Conservation (phyloP, 2,113 vertebrate species). For the Chroicocephalus ridibundus region DNA sequence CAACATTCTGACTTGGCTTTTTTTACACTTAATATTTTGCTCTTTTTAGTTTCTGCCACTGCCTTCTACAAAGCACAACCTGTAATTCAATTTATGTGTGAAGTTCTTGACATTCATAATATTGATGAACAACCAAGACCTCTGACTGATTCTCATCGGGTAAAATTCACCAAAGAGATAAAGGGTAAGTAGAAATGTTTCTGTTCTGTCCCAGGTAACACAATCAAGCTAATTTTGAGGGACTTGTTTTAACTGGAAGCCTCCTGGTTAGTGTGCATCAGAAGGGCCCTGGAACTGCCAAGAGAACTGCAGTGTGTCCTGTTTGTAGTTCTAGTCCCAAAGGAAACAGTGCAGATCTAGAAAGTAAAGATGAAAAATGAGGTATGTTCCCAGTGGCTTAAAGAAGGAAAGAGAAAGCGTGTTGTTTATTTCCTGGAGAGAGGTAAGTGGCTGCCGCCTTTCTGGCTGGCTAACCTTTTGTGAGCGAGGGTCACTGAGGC, state of each 20-base stretch:
- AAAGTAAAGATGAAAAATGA: not conserved
- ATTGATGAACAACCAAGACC: slow-evolving; percentile 98
- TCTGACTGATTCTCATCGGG: slow-evolving; percentile 97
- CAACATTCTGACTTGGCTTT: not conserved
- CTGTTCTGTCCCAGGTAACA: not conserved
- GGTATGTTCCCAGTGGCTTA: not conserved
- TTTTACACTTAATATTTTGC: not conserved
- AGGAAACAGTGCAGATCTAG: not conserved
- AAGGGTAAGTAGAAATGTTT: slow-evolving; percentile 83
- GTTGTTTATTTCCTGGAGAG: not conserved
- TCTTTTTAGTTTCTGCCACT: slow-evolving; percentile 91
- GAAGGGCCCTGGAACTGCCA: not conserved
- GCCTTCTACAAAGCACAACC: slow-evolving; percentile 99
- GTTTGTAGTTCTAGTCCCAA: not conserved
- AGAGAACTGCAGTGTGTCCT: not conserved
- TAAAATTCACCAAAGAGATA: slow-evolving; percentile 99
- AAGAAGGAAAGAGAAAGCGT: not conserved
- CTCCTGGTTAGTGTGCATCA: not conserved
- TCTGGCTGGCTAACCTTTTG: not conserved
- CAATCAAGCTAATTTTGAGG: not conserved
- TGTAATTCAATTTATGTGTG: slow-evolving; percentile 99
- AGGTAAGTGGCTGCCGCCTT: not conserved
- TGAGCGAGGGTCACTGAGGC: not conserved
- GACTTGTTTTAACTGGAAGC: not conserved
- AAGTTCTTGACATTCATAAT: slow-evolving; percentile 99